Conservation (phyloP, 2,113 vertebrate genomes). For the Haliaeetus leucogaster region DNA sequence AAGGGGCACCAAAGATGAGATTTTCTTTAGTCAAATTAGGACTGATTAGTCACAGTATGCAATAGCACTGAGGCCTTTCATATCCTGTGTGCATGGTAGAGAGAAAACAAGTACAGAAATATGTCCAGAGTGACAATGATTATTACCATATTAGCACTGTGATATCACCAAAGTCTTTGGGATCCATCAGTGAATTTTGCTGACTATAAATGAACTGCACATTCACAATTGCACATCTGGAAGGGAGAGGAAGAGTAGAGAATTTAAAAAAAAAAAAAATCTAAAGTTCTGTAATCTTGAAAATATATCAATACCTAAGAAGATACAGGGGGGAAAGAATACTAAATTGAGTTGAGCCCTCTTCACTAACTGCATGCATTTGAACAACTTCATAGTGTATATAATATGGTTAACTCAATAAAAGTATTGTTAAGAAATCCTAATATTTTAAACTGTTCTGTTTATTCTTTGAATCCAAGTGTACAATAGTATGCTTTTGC, state of each 20-base stretch:
- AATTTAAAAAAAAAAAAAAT: neutral
- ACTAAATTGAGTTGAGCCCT: neutral
- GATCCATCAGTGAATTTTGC: neutral
- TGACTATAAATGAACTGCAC: neutral
- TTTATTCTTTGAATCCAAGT: neutral
- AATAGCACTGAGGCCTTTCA: neutral
- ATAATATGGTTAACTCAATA: neutral
- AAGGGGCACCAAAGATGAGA: neutral
- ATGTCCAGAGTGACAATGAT: neutral
- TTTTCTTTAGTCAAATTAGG: neutral
- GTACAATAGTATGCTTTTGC: neutral
- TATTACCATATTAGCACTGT: neutral
- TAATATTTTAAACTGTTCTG: neutral
- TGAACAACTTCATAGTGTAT: neutral
- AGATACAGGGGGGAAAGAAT: neutral
- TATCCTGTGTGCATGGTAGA: neutral
- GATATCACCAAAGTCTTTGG: neutral
- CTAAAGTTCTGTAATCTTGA: neutral
- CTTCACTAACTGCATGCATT: neutral
- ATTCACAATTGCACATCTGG: neutral
- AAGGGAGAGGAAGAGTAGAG: neutral
- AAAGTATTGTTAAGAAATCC: neutral
- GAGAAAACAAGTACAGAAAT: neutral
- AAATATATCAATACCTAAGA: neutral
- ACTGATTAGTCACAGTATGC: neutral